These are phyloP conservation scores for Menidia beryllina DNA, from an alignment of 2,113 vertebrate species.

Conservation along the genomic window DNA sequence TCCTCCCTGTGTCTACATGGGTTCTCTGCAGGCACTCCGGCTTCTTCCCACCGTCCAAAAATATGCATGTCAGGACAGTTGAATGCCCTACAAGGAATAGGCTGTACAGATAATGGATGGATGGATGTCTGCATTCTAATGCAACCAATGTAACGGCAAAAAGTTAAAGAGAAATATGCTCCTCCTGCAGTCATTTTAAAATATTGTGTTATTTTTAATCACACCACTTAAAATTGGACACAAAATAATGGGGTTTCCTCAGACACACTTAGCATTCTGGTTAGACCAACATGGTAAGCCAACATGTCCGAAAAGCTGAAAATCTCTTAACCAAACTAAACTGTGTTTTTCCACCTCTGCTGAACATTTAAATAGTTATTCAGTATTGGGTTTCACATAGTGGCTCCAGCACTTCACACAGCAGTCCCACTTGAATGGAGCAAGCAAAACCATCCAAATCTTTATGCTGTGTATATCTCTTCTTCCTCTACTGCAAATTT, in stretches of 20 bases:
- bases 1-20: too few species aligned
- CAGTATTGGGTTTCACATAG: conserved; percentile 66
- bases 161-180: too few species aligned
- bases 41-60: too few species aligned
- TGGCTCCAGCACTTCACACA: conserved; percentile 58
- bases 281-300: conserved; percentile 56
- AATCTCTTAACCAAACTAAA: conserved; percentile 63
- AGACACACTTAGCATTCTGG: conserved; percentile 53
- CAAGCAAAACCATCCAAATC: conserved; percentile 41
- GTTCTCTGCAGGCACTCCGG: too few species aligned
- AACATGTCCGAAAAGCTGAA: conserved; percentile 55
- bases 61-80: too few species aligned
- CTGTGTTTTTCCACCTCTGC: conserved; percentile 60
- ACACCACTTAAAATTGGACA: not conserved
- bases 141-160: too few species aligned
- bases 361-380: conserved; percentile 69
- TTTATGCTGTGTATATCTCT: conserved; percentile 52
- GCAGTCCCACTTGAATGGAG: conserved; percentile 49
- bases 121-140: too few species aligned
- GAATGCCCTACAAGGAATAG: too few species aligned
- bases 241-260: not conserved
- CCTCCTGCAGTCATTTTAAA: not conserved
- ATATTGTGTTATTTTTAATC: not conserved
- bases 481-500: conserved; percentile 57
- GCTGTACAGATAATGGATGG: too few species aligned